A percentile compares a stretch with the other conserved stretches of the same genome.
phyloP scores from a whole-genome alignment of 2,888 invertebrate species.

The Pyrocoelia pectoralis region DNA sequence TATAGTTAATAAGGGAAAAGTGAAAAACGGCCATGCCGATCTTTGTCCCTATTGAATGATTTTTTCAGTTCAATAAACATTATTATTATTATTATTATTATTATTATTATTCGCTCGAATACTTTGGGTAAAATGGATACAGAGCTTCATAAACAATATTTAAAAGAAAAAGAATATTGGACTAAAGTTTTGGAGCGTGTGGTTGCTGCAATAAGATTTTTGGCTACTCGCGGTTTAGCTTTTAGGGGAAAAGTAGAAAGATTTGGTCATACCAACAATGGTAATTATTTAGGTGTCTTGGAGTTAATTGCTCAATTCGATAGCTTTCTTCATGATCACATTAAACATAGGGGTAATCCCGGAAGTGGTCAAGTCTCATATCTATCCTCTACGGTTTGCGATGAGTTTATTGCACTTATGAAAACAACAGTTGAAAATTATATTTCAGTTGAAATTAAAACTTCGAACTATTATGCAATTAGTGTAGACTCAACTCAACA shows the following conservation, averaged over 20 bases:
- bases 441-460: neutral
- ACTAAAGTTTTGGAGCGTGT: too few relatives aligned
- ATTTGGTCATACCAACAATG: neutral
- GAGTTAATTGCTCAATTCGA: constrained; percentile 2
- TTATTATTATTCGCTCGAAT: neutral
- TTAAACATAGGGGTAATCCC: constrained; percentile 3
- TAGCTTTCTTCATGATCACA: constrained; percentile 1
- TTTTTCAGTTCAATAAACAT: too few relatives aligned
- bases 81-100: too few relatives aligned
- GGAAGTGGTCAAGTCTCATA: constrained; percentile 1
- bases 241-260: neutral
- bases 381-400: constrained; percentile 2
- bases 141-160: constrained; percentile 3
- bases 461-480: neutral
- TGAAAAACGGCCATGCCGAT: too few relatives aligned
- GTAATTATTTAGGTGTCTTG: constrained; percentile 6
- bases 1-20: too few relatives aligned
- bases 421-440: constrained; percentile 1
- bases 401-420: neutral
- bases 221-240: neutral
- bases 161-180: neutral
- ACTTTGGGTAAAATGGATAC: neutral
- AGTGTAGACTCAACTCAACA: constrained; percentile 5
- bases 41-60: too few relatives aligned
- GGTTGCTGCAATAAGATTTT: constrained; percentile 2